phyloP scores from a whole-genome alignment of 2,888 invertebrate species.

The Formica aserva region DNA sequence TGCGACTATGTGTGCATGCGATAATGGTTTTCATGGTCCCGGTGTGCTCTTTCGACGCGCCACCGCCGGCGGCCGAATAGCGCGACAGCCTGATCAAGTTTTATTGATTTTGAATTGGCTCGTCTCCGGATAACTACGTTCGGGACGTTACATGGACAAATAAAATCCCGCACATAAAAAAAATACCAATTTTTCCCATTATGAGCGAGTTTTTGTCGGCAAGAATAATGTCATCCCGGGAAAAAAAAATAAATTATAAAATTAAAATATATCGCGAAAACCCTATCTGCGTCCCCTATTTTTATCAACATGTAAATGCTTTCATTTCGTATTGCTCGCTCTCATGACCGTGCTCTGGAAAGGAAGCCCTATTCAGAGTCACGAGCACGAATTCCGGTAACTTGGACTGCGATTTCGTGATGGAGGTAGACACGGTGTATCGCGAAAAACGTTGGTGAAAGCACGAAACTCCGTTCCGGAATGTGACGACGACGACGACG shows the following conservation, averaged over 20 bases:
- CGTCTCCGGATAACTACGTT: conserved; percentile 41
- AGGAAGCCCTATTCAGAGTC: conserved; percentile 3
- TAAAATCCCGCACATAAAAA: conserved; percentile 29
- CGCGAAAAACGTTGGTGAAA: conserved; percentile 33
- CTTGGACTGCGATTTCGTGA: conserved; percentile 6
- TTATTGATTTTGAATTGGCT: conserved; percentile 58
- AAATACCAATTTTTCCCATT: not conserved
- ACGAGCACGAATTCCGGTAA: conserved; percentile 18
- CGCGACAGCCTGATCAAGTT: conserved; percentile 48
- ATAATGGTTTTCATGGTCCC: conserved; percentile 46
- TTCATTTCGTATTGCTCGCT: not conserved
- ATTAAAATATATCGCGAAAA: not conserved
- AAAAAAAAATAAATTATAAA: not conserved
- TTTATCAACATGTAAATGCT: not conserved
- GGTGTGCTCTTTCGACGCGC: conserved; percentile 38
- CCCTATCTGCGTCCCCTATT: not conserved
- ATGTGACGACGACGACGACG: not conserved
- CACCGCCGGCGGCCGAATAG: conserved; percentile 19
- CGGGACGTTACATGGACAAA: conserved; percentile 34
- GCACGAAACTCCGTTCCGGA: conserved; percentile 17
- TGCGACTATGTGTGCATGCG: not conserved
- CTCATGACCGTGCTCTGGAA: not conserved
- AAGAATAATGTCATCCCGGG: no score
- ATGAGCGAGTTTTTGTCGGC: not conserved
- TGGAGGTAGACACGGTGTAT: not conserved